Conservation (phyloP, 1,140 invertebrate species). For the Dendrolimus kikuchii region DNA sequence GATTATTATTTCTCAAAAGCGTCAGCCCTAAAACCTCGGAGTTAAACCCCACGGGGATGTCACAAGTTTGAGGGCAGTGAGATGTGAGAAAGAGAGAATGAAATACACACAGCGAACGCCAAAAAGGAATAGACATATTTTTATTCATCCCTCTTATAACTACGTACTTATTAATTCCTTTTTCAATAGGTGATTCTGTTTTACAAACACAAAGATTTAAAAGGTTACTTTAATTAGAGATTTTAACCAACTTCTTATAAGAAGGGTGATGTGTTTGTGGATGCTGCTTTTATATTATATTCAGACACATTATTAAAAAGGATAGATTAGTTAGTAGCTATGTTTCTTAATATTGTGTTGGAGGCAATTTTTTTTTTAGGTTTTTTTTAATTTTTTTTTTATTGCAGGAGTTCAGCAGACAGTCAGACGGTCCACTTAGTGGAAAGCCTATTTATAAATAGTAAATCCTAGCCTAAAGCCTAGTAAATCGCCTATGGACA, state of each 20-base stretch:
- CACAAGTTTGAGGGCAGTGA: constrained; percentile 55
- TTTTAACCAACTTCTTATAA: neutral
- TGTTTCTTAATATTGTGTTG: too few species aligned
- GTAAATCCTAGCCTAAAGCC: too few species aligned
- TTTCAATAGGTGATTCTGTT: constrained; percentile 5
- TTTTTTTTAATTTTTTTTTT: too few species aligned
- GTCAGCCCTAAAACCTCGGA: constrained; percentile 46
- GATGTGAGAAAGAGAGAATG: constrained; percentile 48
- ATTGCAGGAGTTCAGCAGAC: too few species aligned
- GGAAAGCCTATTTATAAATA: too few species aligned
- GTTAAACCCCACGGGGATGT: constrained; percentile 57
- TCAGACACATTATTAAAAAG: too few species aligned
- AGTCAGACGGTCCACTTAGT: too few species aligned
- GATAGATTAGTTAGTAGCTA: too few species aligned
- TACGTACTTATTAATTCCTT: constrained; percentile 15
- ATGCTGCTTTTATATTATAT: too few species aligned
- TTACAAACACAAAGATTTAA: constrained; percentile 2
- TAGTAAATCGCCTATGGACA: too few species aligned
- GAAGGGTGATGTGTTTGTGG: too few species aligned
- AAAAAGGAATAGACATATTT: constrained; percentile 27
- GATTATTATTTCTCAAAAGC: neutral
- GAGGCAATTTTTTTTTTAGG: too few species aligned
- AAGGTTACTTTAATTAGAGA: constrained; percentile 5
- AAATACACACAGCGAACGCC: constrained; percentile 12
- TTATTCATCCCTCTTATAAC: constrained; percentile 10